Evolutionary conservation across 2,797 vertebrate genomes (phyloP).

Genomic region (Rhabdomys pumilio): DNA sequence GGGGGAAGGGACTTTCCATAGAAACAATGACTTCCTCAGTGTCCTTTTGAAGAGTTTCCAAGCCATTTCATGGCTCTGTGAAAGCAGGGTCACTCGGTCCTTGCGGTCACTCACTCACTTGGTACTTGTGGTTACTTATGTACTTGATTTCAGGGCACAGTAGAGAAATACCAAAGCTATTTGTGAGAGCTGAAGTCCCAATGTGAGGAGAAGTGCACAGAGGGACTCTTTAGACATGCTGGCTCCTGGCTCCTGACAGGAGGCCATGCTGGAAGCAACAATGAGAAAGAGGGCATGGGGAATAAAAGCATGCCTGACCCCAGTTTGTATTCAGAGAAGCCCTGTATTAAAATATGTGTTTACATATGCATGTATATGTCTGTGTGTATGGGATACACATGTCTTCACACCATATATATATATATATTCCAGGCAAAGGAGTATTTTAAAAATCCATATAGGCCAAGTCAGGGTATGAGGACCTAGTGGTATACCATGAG

Average conservation of each 20-base stretch:
- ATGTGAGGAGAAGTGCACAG: neutral
- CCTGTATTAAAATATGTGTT: neutral
- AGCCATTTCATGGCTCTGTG: neutral
- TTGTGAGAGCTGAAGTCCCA: neutral
- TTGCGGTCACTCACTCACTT: neutral
- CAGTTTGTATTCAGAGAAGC: slow-evolving; percentile 28
- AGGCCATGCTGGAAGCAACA: slow-evolving; percentile 9
- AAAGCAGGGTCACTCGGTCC: neutral
- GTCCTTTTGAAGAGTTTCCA: slow-evolving; percentile 55
- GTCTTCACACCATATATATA: too few relatives aligned
- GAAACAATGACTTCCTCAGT: neutral
- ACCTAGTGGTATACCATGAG: neutral
- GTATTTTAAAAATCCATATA: neutral
- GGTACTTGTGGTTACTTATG: slow-evolving; percentile 24
- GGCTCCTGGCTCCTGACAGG: slow-evolving; percentile 31
- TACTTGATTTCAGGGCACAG: neutral
- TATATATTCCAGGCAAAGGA: neutral
- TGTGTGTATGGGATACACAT: too few relatives aligned
- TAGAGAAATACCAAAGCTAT: neutral
- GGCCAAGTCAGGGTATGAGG: neutral
- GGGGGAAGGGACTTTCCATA: neutral
- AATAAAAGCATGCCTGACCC: slow-evolving; percentile 12
- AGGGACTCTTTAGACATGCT: neutral
- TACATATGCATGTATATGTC: too few relatives aligned
- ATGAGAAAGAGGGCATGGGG: neutral